These are phyloP conservation scores for Eupeodes luniger DNA, from an alignment of 2,888 invertebrate species.

Conservation along the genomic window DNA sequence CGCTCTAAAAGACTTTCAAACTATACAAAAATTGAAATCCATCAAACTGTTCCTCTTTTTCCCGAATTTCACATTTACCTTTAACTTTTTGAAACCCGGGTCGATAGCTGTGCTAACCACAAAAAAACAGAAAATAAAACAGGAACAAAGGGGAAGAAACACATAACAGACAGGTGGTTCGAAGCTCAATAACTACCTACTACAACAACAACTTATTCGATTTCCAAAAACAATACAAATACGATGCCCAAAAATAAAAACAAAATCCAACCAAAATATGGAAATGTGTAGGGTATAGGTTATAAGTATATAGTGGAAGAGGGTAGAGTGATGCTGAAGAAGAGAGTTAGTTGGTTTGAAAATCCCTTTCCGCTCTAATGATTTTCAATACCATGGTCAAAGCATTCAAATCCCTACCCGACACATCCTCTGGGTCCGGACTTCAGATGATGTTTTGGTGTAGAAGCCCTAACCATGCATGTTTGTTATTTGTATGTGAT, in stretches of 20 bases:
- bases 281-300: neutral
- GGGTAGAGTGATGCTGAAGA: conserved; percentile 20
- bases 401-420: conserved; percentile 13
- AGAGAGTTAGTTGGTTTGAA: conserved; percentile 24
- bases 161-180: conserved; percentile 69
- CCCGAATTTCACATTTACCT: conserved; percentile 35
- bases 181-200: conserved; percentile 43
- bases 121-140: neutral
- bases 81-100: conserved; percentile 29
- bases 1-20: conserved; percentile 22
- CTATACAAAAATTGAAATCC: conserved; percentile 34
- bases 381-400: conserved; percentile 64
- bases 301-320: neutral
- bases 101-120: conserved; percentile 8
- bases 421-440: conserved; percentile 24
- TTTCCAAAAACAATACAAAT: conserved; percentile 41
- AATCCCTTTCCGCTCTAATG: conserved; percentile 62
- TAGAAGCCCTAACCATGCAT: conserved; percentile 20
- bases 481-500: neutral
- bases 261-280: conserved; percentile 44
- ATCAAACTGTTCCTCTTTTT: conserved; percentile 41
- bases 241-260: conserved; percentile 15
- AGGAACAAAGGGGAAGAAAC: conserved; percentile 26
- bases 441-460: neutral
- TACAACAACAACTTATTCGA: conserved; percentile 21